Base-by-base conservation (phyloP, 2,113 vertebrate species). In the Oncorhynchus gorbuscha region DNA sequence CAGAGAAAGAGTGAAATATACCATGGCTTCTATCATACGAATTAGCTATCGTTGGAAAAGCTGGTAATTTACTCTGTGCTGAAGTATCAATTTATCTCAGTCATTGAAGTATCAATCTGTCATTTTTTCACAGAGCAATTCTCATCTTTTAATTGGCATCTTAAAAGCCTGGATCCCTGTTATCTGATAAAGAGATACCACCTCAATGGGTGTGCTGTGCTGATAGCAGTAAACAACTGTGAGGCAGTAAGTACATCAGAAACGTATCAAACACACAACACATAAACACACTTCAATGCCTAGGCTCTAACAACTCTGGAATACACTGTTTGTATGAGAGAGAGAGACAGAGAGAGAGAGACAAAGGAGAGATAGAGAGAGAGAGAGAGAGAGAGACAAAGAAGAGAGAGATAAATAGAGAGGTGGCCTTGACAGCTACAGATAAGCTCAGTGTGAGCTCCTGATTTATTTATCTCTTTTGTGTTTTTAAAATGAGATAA, bases 121-220 rank as follows among this genome's bases (percentile, higher is more conserved):
- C 9, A 24, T 62, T 62, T n/a, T 62, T 62, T 16, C 9, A 22
- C 59, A 62, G 59, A 62, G 59, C n/a, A 62, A 9, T 24, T 30
- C 12, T 67, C 65, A 67, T 67, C 65, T 30, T 28, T 30, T 67
- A 67, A 67, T 67, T 67, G 65, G 26, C 14, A 16, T 67, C 65
- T 67, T 28, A 28, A 67, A 67, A 28, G 65, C 26, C 65, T 30
- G 22, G 8, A 13, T 28, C 12, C 26, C 14, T 12, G 8, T 67
- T 28, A 67, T 67, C 65, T 24, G 22, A 64, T n/a, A 13, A 26
- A 30, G 26, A 16, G 65, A 67, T 67, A 3, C 13, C 26, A 22
- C n/a, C n/a, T 22, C n/a, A 62, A 8, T 16, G 18, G 59, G 22
- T 24, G 59, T 22, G 7, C 20, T 62, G 2, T n/a, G 26, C 65